A percentile compares a stretch with the other conserved stretches of the same genome.
Evolutionary conservation across 2,113 vertebrate species (phyloP).

Genomic region (Corythornis vintsioides): DNA sequence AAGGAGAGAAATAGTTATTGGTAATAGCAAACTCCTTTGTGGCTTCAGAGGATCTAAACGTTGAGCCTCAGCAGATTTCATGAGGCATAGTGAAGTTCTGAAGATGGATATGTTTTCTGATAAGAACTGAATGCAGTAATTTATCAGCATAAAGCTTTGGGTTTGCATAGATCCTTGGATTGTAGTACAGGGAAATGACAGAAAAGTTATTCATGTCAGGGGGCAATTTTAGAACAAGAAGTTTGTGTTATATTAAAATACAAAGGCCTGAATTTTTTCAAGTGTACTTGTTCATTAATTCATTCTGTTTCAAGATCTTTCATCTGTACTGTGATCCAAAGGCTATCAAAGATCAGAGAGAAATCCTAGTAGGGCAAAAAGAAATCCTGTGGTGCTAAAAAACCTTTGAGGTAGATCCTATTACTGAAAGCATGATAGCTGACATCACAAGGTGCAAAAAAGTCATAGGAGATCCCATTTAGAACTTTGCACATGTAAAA

Average conservation of each 20-base stretch:
- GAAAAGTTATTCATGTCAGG: background rate
- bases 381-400: constrained; percentile 33
- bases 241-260: constrained; percentile 28
- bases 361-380: background rate
- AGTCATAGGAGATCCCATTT: background rate
- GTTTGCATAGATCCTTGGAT: background rate
- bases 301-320: constrained; percentile 64
- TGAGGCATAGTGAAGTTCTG: constrained; percentile 36
- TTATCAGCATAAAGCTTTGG: constrained; percentile 48
- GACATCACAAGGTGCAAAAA: constrained; percentile 18
- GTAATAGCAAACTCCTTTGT: constrained; percentile 36
- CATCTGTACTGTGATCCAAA: constrained; percentile 37
- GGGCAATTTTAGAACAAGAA: constrained; percentile 35
- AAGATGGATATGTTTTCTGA: constrained; percentile 48
- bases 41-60: constrained; percentile 23
- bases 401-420: constrained; percentile 25
- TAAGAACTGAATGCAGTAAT: constrained; percentile 35
- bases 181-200: constrained; percentile 31
- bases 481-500: background rate
- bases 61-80: constrained; percentile 46
- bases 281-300: constrained; percentile 56
- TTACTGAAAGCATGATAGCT: background rate
- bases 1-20: constrained; percentile 24
- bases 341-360: constrained; percentile 36
- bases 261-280: constrained; percentile 24